Evolutionary conservation across 2,888 invertebrate species (phyloP), one percentile per base, ranked within the genome.

Genomic region (Coecobrya sp.): DNA sequence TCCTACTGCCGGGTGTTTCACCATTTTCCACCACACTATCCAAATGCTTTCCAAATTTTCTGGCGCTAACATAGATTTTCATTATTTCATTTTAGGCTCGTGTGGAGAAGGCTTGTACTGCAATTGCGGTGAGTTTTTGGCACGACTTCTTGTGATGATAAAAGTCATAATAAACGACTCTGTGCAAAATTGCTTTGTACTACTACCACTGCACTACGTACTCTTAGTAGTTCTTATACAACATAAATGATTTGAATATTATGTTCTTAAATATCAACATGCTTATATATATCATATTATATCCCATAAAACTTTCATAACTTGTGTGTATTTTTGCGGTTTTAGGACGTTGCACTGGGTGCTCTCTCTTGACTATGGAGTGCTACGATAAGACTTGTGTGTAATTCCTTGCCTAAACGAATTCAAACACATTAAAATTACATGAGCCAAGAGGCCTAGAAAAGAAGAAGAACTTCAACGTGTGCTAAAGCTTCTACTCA

Each of bases 311-410:
- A 36, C 42, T 30, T 27, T 16, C 16, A 52, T 82, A 82, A 82
- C 36, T 52, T 59, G n/a, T 82, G 4, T 84, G 0, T 45, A 45
- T 86, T 86, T 70, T 65, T 76, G 11, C 30, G 76, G 36, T 52
- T 89, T n/a, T 42, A 91, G 91, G 95, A 59, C 95, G 95, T 82
- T 96, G 96, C 95, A 95, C 95, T 45, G 96, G 96, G 1, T 96
- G 96, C 95, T 96, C 96, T 90, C 92, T 95, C 5, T 91, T 94
- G 30, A 95, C 95, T 0, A 93, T 95, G 22, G 95, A 95, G 42
- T 95, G 95, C 93, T 95, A 93, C 92, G 93, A 94, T 92, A 93
- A 94, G 73, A 94, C 94, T 19, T 94, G 94, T 76, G 92, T 94
- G 84, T 94, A 92, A 86, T 62, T 27, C 55, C 30, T 79, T 81